Evolutionary conservation across 2,113 vertebrate genomes (phyloP).

Genomic region (Noturus placidus): DNA sequence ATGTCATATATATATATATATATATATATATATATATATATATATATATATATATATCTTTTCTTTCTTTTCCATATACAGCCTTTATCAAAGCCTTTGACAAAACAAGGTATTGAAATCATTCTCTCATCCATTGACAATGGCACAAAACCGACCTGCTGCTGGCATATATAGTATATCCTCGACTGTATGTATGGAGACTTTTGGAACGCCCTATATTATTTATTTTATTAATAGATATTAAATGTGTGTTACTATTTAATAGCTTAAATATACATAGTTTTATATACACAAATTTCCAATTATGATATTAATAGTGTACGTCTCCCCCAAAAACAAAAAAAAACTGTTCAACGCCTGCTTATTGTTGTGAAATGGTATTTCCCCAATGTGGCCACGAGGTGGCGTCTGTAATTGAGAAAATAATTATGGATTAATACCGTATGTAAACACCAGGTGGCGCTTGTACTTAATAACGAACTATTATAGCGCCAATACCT

Average conservation of each 20-base stretch:
- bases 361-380: not conserved
- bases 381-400: not conserved
- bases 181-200: too few relatives aligned
- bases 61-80: too few relatives aligned
- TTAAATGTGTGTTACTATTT: not conserved
- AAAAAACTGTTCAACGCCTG: not conserved
- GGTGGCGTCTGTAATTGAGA: not conserved
- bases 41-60: too few relatives aligned
- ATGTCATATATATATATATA: too few relatives aligned
- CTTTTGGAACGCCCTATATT: not conserved
- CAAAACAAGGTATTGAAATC: too few relatives aligned
- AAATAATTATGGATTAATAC: not conserved
- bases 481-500: not conserved
- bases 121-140: too few relatives aligned
- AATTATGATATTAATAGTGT: not conserved
- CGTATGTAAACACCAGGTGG: not conserved
- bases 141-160: too few relatives aligned
- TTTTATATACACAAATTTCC: not conserved
- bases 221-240: not conserved
- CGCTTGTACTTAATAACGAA: not conserved
- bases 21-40: too few relatives aligned
- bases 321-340: fast-evolving
- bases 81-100: too few relatives aligned
- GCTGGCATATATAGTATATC: too few relatives aligned
- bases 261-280: not conserved